phyloP scores from a whole-genome alignment of 53 echinoderm and acorn worm species.

The Patiria pectinifera region DNA sequence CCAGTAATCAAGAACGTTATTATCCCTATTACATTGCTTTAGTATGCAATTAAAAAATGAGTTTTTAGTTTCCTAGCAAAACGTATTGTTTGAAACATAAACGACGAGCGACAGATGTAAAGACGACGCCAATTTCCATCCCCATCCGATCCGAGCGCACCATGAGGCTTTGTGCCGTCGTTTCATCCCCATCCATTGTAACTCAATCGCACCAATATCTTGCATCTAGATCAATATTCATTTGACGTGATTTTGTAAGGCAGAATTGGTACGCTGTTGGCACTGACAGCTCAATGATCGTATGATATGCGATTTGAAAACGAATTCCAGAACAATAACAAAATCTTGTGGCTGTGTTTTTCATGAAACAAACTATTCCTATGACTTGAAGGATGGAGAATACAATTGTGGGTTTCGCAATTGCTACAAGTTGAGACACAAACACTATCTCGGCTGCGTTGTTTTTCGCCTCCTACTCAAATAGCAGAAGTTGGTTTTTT shows the following conservation, averaged over 20 bases:
- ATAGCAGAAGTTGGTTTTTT: neutral
- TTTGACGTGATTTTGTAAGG: neutral
- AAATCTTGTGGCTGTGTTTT: neutral
- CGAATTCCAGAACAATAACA: neutral
- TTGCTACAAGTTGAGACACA: too few species aligned
- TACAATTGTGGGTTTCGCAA: too few species aligned
- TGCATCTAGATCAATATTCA: constrained; percentile 3
- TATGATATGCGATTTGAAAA: neutral
- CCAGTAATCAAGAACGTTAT: too few species aligned
- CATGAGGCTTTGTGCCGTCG: neutral
- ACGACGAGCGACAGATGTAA: neutral
- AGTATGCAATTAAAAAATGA: too few species aligned
- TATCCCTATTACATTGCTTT: too few species aligned
- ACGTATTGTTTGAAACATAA: neutral
- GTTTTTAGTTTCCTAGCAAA: neutral
- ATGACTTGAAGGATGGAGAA: too few species aligned
- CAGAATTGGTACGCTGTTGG: neutral
- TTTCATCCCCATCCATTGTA: neutral
- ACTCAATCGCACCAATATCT: neutral
- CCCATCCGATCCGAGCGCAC: neutral
- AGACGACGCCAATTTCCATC: neutral
- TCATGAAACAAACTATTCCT: too few species aligned
- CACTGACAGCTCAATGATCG: neutral
- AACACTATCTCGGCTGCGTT: too few species aligned
- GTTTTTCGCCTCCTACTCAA: too few species aligned